Percentiles rank a stretch among this genome's conserved stretches.
Conservation (phyloP, 2,888 invertebrate species). For the Eulithis testata region DNA sequence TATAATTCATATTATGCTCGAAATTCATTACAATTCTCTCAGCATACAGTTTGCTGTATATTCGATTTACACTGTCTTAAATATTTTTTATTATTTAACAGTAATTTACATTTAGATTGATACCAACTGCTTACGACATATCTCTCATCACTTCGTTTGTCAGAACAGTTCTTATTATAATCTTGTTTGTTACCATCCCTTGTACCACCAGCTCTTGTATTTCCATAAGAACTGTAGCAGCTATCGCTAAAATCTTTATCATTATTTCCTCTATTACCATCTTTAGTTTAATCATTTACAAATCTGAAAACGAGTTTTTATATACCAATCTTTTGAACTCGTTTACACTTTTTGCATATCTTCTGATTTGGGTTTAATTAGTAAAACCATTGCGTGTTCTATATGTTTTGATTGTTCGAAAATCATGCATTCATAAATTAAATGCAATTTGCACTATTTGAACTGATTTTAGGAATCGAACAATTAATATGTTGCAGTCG, state of each 20-base stretch:
- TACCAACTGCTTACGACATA: neutral
- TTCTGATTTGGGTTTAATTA: slow-evolving; percentile 21
- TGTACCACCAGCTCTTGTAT: neutral
- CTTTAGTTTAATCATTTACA: neutral
- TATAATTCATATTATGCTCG: no score
- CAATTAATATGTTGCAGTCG: no score
- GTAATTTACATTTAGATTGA: neutral
- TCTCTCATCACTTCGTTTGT: neutral
- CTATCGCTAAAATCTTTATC: neutral
- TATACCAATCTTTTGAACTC: neutral
- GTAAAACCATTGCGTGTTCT: slow-evolving; percentile 13
- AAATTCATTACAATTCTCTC: neutral
- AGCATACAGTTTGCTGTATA: neutral
- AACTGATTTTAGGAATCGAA: neutral
- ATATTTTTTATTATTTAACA: no score
- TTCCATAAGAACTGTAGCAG: neutral
- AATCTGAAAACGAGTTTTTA: neutral
- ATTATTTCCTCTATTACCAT: neutral
- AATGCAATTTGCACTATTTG: slow-evolving; percentile 5
- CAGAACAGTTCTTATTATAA: neutral
- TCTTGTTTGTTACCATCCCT: neutral
- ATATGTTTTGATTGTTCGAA: slow-evolving; percentile 13
- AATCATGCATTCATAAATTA: slow-evolving; percentile 11
- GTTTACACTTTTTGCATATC: neutral
- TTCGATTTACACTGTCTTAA: no score